Conservation (phyloP, 2,113 vertebrate genomes). For the Callorhinus ursinus region DNA sequence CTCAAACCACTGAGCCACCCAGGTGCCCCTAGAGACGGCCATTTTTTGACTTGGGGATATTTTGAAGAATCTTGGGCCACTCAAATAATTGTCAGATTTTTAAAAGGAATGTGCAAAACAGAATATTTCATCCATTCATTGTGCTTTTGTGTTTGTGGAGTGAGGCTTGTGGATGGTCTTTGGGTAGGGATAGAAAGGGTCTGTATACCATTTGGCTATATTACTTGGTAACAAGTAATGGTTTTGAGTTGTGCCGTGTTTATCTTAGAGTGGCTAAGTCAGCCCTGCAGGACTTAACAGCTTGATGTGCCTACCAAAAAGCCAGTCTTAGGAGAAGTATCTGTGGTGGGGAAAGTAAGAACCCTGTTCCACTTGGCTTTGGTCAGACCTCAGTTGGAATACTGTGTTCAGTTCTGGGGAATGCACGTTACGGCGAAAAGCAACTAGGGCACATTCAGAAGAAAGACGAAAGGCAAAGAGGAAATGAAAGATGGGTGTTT, state of each 20-base stretch:
- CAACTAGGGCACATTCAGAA: not conserved
- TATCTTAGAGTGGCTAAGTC: not conserved
- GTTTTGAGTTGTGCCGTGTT: not conserved
- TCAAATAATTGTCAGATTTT: not conserved
- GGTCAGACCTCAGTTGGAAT: not conserved
- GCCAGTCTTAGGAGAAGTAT: not conserved
- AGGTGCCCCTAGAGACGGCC: not conserved
- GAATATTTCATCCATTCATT: not conserved
- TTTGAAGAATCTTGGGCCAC: not conserved
- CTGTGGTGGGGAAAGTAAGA: not conserved
- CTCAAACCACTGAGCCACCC: not conserved
- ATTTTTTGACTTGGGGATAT: slow-evolving; percentile 1
- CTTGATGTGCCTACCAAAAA: not conserved
- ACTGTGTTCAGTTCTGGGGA: not conserved
- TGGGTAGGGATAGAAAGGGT: not conserved
- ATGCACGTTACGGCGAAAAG: not conserved
- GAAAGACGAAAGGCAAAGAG: not conserved
- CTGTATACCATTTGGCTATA: not conserved
- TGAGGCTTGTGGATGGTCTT: not conserved
- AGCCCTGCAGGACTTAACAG: not conserved
- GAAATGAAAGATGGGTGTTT: not conserved
- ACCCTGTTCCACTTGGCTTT: not conserved
- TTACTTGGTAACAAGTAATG: not conserved
- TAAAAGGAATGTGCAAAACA: not conserved
- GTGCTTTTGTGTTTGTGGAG: not conserved